A percentile compares a stretch with the other conserved stretches of the same genome.
phyloP scores from a whole-genome alignment of 2,888 invertebrate species.

The Myopa tessellatipennis region DNA sequence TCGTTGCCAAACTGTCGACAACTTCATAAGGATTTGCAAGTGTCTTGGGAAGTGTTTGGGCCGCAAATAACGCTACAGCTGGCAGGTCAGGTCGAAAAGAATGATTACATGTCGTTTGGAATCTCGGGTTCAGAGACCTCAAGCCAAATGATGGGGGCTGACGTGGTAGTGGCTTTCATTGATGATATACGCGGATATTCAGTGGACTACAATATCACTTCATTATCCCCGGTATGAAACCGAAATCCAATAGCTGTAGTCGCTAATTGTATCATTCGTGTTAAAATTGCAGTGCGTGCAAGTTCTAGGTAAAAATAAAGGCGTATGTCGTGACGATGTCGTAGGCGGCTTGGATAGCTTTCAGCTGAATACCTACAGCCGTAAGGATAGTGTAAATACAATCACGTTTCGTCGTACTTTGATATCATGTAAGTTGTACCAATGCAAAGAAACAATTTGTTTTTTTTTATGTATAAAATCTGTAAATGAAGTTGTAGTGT shows the following conservation, averaged over 20 bases:
- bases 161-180: constrained; percentile 83
- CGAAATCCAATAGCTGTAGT: background rate
- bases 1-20: constrained; percentile 86
- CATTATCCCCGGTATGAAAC: constrained; percentile 76
- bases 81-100: constrained; percentile 76
- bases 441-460: too few relatives aligned
- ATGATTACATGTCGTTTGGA: constrained; percentile 91
- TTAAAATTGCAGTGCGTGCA: constrained; percentile 74
- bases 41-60: constrained; percentile 92
- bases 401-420: constrained; percentile 83
- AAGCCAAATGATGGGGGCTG: constrained; percentile 86
- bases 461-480: too few relatives aligned
- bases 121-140: constrained; percentile 79
- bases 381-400: constrained; percentile 81
- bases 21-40: constrained; percentile 84
- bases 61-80: constrained; percentile 87
- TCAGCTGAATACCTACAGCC: constrained; percentile 79
- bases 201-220: constrained; percentile 87
- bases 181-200: constrained; percentile 80
- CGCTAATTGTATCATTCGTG: background rate
- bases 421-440: constrained; percentile 74
- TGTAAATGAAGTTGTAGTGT: too few relatives aligned
- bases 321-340: constrained; percentile 86
- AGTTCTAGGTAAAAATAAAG: constrained; percentile 85
- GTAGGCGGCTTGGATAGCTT: constrained; percentile 85